Conservation (phyloP, 2,113 vertebrate genomes). For the Cacatua alba region DNA sequence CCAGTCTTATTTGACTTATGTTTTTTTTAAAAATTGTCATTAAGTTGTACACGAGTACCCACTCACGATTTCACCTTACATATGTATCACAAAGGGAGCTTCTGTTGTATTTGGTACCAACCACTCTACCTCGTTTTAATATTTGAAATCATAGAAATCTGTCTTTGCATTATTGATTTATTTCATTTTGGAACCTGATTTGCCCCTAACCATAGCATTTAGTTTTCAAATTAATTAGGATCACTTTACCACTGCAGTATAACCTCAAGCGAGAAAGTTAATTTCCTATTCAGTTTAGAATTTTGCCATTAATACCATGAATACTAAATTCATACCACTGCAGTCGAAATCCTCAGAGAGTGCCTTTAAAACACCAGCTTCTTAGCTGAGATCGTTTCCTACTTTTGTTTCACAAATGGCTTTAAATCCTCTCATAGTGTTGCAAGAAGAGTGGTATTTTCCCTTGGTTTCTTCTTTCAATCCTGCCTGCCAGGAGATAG, state of each 20-base stretch:
- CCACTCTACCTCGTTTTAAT: neutral
- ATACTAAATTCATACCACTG: constrained; percentile 1
- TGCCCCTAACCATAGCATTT: neutral
- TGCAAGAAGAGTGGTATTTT: neutral
- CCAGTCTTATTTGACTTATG: neutral
- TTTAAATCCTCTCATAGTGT: neutral
- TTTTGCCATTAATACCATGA: constrained; percentile 28
- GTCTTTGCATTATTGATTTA: neutral
- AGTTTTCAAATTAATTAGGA: constrained; percentile 26
- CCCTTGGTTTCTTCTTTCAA: neutral
- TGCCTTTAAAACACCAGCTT: neutral
- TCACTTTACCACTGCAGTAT: constrained; percentile 9
- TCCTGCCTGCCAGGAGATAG: neutral
- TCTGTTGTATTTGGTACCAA: neutral
- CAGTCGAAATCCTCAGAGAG: neutral
- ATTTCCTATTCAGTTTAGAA: constrained; percentile 55
- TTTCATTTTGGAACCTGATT: neutral
- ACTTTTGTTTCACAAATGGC: constrained; percentile 38
- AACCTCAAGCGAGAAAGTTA: constrained; percentile 47
- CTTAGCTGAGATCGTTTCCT: neutral
- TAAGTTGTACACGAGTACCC: neutral
- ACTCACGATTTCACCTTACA: neutral
- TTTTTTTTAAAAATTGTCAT: neutral
- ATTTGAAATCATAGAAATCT: neutral
- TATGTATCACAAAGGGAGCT: neutral